These are phyloP conservation scores for Tetragonula clypearis DNA, from an alignment of 1,140 invertebrate genomes.

Conservation along the genomic window DNA sequence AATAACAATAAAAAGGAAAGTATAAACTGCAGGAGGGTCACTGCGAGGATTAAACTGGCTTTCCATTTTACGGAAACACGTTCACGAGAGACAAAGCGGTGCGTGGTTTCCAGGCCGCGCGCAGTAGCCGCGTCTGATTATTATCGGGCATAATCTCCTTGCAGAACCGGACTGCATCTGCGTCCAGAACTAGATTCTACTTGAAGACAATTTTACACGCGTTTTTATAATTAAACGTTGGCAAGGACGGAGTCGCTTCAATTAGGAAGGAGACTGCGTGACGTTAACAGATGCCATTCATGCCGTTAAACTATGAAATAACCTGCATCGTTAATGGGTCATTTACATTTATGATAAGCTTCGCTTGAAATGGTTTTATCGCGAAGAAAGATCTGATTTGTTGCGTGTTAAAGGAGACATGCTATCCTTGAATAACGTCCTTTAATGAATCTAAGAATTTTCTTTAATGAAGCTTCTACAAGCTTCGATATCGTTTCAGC, in stretches of 20 bases:
- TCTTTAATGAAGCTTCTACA: background rate
- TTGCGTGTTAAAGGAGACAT: background rate
- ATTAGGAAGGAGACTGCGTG: background rate
- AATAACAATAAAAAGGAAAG: conserved; percentile 20
- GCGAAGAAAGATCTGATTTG: background rate
- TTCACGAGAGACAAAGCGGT: background rate
- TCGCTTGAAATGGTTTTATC: background rate
- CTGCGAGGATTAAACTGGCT: conserved; percentile 9
- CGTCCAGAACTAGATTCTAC: background rate
- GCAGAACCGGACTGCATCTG: conserved; percentile 7
- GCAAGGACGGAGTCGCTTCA: background rate
- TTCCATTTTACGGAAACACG: conserved; percentile 5
- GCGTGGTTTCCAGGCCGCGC: background rate
- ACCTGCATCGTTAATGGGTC: background rate
- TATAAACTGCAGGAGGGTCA: background rate
- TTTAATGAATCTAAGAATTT: too few species aligned
- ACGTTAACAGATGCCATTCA: background rate
- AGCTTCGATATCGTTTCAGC: background rate
- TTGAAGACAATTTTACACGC: background rate
- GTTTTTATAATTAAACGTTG: background rate
- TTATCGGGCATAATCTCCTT: conserved; percentile 39
- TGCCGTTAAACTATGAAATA: background rate
- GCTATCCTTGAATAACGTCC: background rate
- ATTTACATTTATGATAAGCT: background rate
- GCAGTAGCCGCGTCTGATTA: conserved; percentile 30